Conservation (phyloP, 2,888 invertebrate species). For the Pollenia angustigena region DNA sequence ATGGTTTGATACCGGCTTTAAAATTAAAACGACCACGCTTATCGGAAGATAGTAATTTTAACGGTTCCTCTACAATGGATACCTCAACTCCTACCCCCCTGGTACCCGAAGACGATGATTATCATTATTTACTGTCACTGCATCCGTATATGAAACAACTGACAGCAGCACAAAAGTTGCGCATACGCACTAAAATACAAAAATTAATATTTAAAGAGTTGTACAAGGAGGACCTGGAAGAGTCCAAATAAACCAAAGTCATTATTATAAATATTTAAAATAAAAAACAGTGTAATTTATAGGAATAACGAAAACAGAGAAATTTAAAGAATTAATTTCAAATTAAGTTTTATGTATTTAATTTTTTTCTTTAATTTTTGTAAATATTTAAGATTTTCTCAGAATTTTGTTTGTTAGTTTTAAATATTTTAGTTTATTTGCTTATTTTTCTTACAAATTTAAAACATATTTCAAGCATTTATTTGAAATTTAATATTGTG, state of each 20-base stretch:
- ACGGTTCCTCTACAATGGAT: constrained; percentile 83
- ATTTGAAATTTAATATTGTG: constrained; percentile 33
- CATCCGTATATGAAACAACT: constrained; percentile 84
- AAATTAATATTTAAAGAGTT: constrained; percentile 84
- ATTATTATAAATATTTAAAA: constrained; percentile 46
- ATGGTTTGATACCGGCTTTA: constrained; percentile 81
- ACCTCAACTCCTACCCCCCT: constrained; percentile 77
- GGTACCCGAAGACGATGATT: constrained; percentile 84
- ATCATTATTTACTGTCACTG: constrained; percentile 83
- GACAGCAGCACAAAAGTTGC: constrained; percentile 83
- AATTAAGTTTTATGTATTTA: constrained; percentile 8
- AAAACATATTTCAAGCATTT: constrained; percentile 20
- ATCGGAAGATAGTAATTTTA: constrained; percentile 83
- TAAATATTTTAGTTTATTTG: neutral
- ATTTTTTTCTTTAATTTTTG: constrained; percentile 10
- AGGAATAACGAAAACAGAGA: constrained; percentile 6
- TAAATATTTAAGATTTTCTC: constrained; percentile 39
- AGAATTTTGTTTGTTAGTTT: constrained; percentile 46
- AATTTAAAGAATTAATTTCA: constrained; percentile 25
- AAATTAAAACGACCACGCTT: constrained; percentile 82
- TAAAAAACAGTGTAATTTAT: constrained; percentile 10
- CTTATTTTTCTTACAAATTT: constrained; percentile 5
- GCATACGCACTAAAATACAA: constrained; percentile 84
- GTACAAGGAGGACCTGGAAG: constrained; percentile 84
- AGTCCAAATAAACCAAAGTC: constrained; percentile 79